These are phyloP conservation scores for human DNA, from an alignment of 2,113 vertebrate species.

Conservation along the genomic window DNA sequence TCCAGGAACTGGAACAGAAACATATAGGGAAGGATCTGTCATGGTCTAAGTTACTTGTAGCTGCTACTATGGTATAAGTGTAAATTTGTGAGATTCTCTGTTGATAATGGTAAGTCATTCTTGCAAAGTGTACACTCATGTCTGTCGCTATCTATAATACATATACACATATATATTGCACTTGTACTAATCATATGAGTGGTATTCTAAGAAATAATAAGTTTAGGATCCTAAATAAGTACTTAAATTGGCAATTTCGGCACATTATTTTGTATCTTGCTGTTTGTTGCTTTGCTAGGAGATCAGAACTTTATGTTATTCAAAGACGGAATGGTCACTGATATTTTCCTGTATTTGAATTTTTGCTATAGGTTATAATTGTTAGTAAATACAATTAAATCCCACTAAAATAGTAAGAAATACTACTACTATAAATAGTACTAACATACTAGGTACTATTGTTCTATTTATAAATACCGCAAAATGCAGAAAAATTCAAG, in stretches of 20 bases:
- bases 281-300: background rate
- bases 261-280: background rate
- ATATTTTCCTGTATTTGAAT: background rate
- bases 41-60: background rate
- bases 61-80: background rate
- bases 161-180: background rate
- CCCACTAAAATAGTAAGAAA: background rate
- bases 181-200: background rate
- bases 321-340: background rate
- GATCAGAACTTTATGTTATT: background rate
- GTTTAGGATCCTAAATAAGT: background rate
- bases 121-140: background rate
- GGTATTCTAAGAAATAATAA: background rate
- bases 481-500: background rate
- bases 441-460: background rate
- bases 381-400: background rate
- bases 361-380: background rate
- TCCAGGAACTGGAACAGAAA: background rate
- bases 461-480: background rate
- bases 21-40: background rate
- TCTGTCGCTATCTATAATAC: background rate
- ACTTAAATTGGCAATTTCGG: background rate
- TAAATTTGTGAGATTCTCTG: background rate
- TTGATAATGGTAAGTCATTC: background rate
- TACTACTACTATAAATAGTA: background rate